Conservation (phyloP, 1,140 invertebrate species). For the Eriocheir sinensis region DNA sequence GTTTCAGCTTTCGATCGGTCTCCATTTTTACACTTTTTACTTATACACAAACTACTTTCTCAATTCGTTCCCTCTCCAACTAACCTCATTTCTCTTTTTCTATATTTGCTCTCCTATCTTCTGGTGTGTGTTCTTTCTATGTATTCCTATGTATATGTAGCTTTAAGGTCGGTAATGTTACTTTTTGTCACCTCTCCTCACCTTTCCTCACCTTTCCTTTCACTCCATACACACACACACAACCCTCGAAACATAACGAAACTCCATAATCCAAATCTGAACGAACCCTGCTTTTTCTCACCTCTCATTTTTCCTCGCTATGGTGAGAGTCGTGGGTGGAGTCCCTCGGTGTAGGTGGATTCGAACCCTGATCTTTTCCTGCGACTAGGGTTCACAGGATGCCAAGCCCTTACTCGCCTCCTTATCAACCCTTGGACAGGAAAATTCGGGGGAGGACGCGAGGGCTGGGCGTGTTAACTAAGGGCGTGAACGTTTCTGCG, state of each 20-base stretch:
- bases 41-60: too few species aligned
- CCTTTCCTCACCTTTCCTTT: too few species aligned
- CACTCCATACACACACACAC: background rate
- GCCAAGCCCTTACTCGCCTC: background rate
- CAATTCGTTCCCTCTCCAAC: too few species aligned
- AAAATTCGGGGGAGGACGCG: background rate
- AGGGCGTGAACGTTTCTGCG: background rate
- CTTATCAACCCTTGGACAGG: background rate
- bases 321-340: background rate
- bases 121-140: too few species aligned
- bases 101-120: too few species aligned
- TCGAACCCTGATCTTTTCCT: conserved; percentile 14
- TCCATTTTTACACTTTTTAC: too few species aligned
- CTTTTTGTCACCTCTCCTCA: too few species aligned
- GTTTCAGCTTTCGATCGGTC: too few species aligned
- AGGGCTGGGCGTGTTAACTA: background rate
- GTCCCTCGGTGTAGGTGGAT: background rate
- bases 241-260: background rate
- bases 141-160: too few species aligned
- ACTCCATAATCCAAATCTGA: too few species aligned
- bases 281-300: background rate
- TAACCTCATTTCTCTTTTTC: too few species aligned
- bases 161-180: too few species aligned
- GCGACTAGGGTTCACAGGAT: background rate
- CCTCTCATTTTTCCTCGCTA: background rate